These are phyloP conservation scores for Zaprionus ghesquierei DNA, from an alignment of 1,140 invertebrate species.

Conservation along the genomic window DNA sequence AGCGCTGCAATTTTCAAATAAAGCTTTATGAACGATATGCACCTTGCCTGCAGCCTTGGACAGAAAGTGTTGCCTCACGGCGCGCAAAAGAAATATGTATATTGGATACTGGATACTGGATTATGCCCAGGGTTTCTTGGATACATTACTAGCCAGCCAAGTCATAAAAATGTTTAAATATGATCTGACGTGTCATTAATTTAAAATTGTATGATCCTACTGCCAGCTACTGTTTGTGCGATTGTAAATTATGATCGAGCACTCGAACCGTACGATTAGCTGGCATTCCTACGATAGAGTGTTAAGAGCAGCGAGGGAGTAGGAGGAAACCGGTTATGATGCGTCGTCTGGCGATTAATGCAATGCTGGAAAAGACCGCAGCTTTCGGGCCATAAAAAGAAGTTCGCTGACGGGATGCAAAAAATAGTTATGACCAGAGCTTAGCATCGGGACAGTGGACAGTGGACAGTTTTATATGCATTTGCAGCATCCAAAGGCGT, in stretches of 20 bases:
- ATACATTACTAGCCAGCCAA: neutral
- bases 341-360: neutral
- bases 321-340: neutral
- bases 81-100: neutral
- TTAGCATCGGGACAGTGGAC: slow-evolving; percentile 44
- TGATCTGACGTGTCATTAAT: slow-evolving; percentile 81
- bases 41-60: slow-evolving; percentile 14
- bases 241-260: slow-evolving; percentile 74
- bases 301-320: neutral
- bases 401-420: slow-evolving; percentile 37
- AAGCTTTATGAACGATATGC: slow-evolving; percentile 33
- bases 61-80: slow-evolving; percentile 22
- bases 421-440: slow-evolving; percentile 67
- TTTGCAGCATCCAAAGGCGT: slow-evolving; percentile 44
- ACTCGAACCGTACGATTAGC: slow-evolving; percentile 26
- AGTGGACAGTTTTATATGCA: slow-evolving; percentile 54
- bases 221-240: slow-evolving; percentile 77
- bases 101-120: neutral
- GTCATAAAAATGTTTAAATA: slow-evolving; percentile 78
- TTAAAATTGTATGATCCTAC: slow-evolving; percentile 75
- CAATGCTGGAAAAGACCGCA: slow-evolving; percentile 5
- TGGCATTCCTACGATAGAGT: slow-evolving; percentile 30
- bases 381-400: slow-evolving; percentile 53
- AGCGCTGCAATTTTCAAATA: slow-evolving; percentile 27
- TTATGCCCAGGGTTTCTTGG: neutral